Percentiles rank a stretch among this genome's conserved stretches.
Evolutionary conservation across 2,888 invertebrate genomes (phyloP).

Genomic region (Electrophaes corylata): DNA sequence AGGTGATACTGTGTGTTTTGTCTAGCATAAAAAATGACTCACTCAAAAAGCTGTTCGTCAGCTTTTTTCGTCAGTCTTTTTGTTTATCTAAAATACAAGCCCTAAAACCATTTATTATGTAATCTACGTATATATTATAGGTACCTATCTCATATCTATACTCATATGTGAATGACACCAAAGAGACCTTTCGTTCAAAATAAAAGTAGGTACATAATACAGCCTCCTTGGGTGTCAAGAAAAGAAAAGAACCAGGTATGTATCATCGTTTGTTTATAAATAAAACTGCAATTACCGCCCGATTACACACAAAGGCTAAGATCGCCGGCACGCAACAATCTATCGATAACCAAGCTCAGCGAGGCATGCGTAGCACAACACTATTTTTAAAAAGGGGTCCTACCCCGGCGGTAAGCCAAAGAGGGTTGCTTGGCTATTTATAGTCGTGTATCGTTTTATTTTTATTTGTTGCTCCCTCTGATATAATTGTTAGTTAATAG

Average conservation of each 20-base stretch:
- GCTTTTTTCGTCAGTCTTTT: too few species aligned
- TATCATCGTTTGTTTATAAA: conserved; percentile 25
- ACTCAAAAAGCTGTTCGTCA: too few species aligned
- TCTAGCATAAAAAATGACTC: too few species aligned
- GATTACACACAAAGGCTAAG: conserved; percentile 45
- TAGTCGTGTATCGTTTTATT: conserved; percentile 72
- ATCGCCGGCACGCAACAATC: conserved; percentile 36
- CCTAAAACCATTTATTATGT: too few species aligned
- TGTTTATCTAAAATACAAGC: too few species aligned
- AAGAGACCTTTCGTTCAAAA: too few species aligned
- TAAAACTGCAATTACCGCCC: conserved; percentile 19
- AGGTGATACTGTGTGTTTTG: too few species aligned
- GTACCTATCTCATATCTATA: too few species aligned
- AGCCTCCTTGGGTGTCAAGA: background rate
- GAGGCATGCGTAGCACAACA: conserved; percentile 45
- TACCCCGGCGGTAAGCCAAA: conserved; percentile 55
- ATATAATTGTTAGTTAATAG: conserved; percentile 76
- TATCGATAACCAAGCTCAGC: conserved; percentile 52
- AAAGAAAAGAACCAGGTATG: conserved; percentile 12
- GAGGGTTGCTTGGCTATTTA: conserved; percentile 64
- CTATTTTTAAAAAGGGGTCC: conserved; percentile 59
- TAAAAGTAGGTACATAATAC: too few species aligned
- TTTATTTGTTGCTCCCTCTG: conserved; percentile 69
- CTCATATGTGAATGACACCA: too few species aligned
- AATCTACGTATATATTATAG: too few species aligned